Conservation (phyloP, 2,113 vertebrate genomes). For the Sus scrofa region T2T-Sscrofa CM000823.6:44817001-44817500, state of each 20-base stretch:
- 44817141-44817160: not conserved
- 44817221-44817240: not conserved
- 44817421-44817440: too few relatives aligned
- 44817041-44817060: not conserved
- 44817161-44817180: not conserved
- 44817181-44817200: not conserved
- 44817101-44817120: not conserved
- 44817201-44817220: accelerated
- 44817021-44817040: too few relatives aligned
- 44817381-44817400: not conserved
- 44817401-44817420: not conserved
- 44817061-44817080: not conserved
- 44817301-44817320: not conserved
- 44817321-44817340: not conserved
- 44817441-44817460: too few relatives aligned
- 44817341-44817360: not conserved
- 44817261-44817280: too few relatives aligned
- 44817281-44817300: not conserved
- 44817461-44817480: too few relatives aligned
- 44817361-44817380: not conserved
- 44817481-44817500: too few relatives aligned
- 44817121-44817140: too few relatives aligned
- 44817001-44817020: not conserved
- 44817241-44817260: too few relatives aligned
- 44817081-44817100: accelerated